Base-by-base conservation (phyloP, 2,113 vertebrate species). In the Zosterops lateralis region DNA sequence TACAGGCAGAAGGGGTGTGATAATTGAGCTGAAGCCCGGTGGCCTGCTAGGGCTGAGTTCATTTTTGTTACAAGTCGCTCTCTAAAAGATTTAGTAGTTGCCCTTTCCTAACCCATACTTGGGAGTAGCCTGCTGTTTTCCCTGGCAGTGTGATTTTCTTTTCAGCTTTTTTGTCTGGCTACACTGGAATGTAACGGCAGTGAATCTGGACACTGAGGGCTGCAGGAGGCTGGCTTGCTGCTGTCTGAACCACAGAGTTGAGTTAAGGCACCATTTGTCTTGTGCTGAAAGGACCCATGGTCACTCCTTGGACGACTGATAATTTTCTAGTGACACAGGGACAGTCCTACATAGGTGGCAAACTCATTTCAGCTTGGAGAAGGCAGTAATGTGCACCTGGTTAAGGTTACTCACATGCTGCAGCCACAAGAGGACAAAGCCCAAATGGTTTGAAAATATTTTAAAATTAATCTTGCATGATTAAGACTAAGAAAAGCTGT, bases 1-100 rank as follows among this genome's bases (percentile, higher is more conserved):
- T 1, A 3, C 6, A 42, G 36, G 34, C 60, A 85, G 54, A 85
- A 62, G 19, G 31, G 64, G 17, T 85, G 58, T 85, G 42, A 77
- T 87, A 53, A 65, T 57, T 0, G 0, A 92, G 53, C 53, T 2
- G 9, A 84, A 93, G 66, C 40, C 77, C 74, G 31, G 61, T 45
- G 40, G 42, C 40, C 68, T 60, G 29, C 73, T 93, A 79, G 24
- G 54, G 26, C 45, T 58, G 28, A 80, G 44, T 36, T 88, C 1
- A 1, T 56, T 80, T 91, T 47, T 77, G 42, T 71, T 64, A 74
- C 78, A 74, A 89, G 64, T 71, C 77, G 31, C 12, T 80, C 50
- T 90, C 40, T 68, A 44, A 89, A 95, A 93, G 84, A 93, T 87
- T 66, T 76, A 90, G 38, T 19, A 28, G 68, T 56, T 91, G 85